phyloP scores from a whole-genome alignment of 2,888 invertebrate genomes.

The Muscina levida region DNA sequence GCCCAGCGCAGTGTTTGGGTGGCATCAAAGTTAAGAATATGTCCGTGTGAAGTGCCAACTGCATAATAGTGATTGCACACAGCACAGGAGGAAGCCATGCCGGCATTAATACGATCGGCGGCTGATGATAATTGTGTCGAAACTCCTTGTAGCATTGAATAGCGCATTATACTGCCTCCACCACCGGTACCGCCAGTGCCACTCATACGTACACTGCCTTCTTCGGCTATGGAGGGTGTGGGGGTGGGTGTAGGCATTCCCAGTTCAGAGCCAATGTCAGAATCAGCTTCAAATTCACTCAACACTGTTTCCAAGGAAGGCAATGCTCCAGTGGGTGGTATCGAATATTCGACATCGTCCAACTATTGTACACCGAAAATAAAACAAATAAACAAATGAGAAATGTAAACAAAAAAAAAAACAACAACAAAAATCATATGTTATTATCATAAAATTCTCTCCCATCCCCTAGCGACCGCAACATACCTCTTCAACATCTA shows the following conservation, averaged over 20 bases:
- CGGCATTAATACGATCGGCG: constrained; percentile 92
- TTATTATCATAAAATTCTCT: not conserved
- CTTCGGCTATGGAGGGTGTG: constrained; percentile 77
- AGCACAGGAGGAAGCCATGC: constrained; percentile 91
- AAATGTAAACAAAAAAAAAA: constrained; percentile 77
- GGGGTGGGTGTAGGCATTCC: constrained; percentile 78
- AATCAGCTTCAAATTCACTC: constrained; percentile 86
- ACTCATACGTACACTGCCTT: constrained; percentile 80
- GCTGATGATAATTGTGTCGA: constrained; percentile 94
- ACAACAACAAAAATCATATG: constrained; percentile 84
- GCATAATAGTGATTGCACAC: constrained; percentile 90
- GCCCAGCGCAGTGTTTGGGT: constrained; percentile 95
- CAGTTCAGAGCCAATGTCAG: constrained; percentile 81
- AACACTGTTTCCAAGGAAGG: constrained; percentile 91
- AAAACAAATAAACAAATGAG: constrained; percentile 69
- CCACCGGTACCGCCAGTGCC: constrained; percentile 73
- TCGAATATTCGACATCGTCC: constrained; percentile 90
- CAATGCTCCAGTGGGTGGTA: constrained; percentile 87
- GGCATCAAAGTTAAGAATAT: constrained; percentile 91
- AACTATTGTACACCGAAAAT: constrained; percentile 81
- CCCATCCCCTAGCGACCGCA: too few species aligned
- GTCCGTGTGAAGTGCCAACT: constrained; percentile 97
- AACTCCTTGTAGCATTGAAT: constrained; percentile 91
- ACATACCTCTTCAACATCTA: constrained; percentile 86
- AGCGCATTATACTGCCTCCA: constrained; percentile 86